Evolutionary conservation across 2,113 vertebrate genomes (phyloP), one percentile per base, ranked within the genome.

Genomic region (Xenopus laevis): DNA sequence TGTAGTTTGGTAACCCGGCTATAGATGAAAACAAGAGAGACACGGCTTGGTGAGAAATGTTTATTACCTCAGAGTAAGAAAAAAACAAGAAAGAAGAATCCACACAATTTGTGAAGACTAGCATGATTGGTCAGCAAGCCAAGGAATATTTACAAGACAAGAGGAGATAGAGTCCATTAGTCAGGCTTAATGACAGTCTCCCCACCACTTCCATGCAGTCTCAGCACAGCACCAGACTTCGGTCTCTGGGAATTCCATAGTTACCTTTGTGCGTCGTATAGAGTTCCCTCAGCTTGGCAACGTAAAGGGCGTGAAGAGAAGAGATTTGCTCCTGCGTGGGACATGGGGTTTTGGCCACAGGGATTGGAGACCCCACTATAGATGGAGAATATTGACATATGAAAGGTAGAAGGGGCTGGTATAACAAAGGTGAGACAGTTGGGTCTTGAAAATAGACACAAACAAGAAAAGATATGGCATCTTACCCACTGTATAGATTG

Each of bases 281-380:
- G 40, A 90, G 82, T 1, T 88, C 70, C 0, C 33, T 82, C 4
- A 90, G 79, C 4, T 40, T 71, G 50, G 87, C 64, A 20, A 89
- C 60, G 77, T 90, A 90, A 13, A 74, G 12, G 7, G 10, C 0
- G 13, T 90, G 89, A 3, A 90, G 86, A 0, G 21, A 0, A 0
- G 86, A 75, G 0, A 90, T 84, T 71, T 90, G 86, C 45, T 85
- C 81, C 0, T 53, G 65, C 59, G 71, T 83, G 2, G 89, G 87
- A 68, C 70, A 77, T 0, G 79, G 63, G 30, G 71, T 85, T 80
- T 81, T 79, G 9, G 27, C 1, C 0, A 90, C 87, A 0, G 59
- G 11, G 75, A 90, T 86, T 0, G 87, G 86, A 71, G 64, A 75
- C 2, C 89, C 89, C 10, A 90, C 89, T 90, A 79, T 44, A 65